These are phyloP conservation scores for Plodia interpunctella DNA, from an alignment of 1,140 invertebrate genomes.

Conservation along the genomic window DNA sequence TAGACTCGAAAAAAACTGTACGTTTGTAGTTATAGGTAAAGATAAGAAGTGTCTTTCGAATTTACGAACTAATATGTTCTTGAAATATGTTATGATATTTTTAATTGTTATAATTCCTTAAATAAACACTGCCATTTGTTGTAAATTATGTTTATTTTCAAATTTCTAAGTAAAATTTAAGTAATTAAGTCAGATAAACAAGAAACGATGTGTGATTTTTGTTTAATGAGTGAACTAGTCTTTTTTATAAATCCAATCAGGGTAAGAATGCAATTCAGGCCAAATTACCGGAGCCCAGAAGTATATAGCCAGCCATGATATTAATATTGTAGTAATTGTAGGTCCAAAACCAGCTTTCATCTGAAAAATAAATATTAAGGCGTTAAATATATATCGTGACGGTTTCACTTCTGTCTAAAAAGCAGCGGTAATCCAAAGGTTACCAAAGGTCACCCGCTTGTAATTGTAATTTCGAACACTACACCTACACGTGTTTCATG, in stretches of 20 bases:
- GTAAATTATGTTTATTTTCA: background rate
- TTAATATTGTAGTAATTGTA: conserved; percentile 34
- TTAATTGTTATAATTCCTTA: conserved; percentile 71
- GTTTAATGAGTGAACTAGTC: no score
- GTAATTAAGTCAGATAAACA: no score
- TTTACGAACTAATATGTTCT: conserved; percentile 48
- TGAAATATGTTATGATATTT: conserved; percentile 59
- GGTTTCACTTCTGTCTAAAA: no score
- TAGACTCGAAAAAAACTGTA: conserved; percentile 36
- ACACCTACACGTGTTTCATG: no score
- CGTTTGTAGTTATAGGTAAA: conserved; percentile 35
- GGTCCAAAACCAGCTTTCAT: conserved; percentile 44
- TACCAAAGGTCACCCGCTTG: no score
- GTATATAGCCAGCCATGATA: conserved; percentile 36
- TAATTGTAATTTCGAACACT: no score
- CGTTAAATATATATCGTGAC: no score
- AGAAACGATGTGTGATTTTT: no score
- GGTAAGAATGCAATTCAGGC: conserved; percentile 28
- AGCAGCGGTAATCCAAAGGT: no score
- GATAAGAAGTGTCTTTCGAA: conserved; percentile 63
- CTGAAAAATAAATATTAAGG: conserved; percentile 28
- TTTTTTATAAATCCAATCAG: conserved; percentile 11
- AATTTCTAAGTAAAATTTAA: no score
- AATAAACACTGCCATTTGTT: conserved; percentile 75
- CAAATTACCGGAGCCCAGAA: conserved; percentile 50